These are phyloP conservation scores for Amblyopsis hoosieri DNA, from an alignment of 2,797 vertebrate genomes.

Conservation along the genomic window DNA sequence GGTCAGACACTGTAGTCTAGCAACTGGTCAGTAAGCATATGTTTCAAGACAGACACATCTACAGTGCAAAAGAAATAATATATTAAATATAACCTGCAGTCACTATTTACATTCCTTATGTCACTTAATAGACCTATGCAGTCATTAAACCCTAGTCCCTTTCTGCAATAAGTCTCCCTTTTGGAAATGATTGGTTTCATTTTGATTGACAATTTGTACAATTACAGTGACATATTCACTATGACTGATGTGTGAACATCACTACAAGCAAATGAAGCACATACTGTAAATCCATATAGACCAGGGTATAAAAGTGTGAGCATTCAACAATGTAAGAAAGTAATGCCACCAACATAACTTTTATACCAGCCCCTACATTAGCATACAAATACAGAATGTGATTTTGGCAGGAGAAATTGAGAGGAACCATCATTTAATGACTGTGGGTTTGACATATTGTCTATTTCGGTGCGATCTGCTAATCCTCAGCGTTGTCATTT, in stretches of 20 bases:
- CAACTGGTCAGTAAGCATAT: too few species aligned
- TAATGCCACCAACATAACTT: slow-evolving; percentile 20
- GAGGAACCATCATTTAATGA: slow-evolving; percentile 64
- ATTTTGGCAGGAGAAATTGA: slow-evolving; percentile 49
- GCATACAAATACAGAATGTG: slow-evolving; percentile 55
- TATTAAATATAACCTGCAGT: too few species aligned
- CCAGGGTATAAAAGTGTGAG: slow-evolving; percentile 37
- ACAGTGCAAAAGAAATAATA: too few species aligned
- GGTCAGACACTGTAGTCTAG: too few species aligned
- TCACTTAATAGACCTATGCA: too few species aligned
- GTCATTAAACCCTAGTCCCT: too few species aligned
- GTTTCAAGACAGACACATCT: too few species aligned
- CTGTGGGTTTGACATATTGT: slow-evolving; percentile 59
- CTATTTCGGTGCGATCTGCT: slow-evolving; percentile 47
- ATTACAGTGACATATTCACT: slow-evolving; percentile 2
- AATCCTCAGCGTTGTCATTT: slow-evolving; percentile 61
- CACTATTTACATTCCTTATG: too few species aligned
- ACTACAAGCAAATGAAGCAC: slow-evolving; percentile 21
- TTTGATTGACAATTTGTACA: background rate
- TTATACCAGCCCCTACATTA: slow-evolving; percentile 39
- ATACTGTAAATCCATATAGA: slow-evolving; percentile 20
- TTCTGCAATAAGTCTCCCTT: too few species aligned
- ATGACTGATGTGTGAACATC: background rate
- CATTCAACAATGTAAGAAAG: slow-evolving; percentile 32
- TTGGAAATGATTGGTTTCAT: too few species aligned